Evolutionary conservation across 2,888 invertebrate genomes (phyloP).

Genomic region (Meganola albula): DNA sequence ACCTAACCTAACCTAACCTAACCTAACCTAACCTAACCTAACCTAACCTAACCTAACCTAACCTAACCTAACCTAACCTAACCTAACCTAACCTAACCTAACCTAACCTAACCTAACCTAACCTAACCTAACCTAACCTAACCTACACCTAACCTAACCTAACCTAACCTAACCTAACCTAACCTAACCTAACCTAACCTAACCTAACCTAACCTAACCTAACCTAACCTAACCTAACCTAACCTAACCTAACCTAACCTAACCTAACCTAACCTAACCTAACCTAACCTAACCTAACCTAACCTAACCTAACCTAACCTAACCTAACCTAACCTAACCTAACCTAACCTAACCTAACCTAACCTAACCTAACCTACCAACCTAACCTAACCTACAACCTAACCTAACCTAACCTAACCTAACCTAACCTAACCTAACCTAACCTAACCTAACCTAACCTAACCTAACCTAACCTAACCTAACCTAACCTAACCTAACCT

Average conservation of each 20-base stretch:
- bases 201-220: no score
- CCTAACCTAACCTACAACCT: neutral
- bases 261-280: neutral
- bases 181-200: no score
- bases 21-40: neutral
- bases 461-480: neutral
- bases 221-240: no score
- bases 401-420: constrained; percentile 10
- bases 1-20: neutral
- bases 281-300: neutral
- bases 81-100: constrained; percentile 9
- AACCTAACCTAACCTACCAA: neutral
- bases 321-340: neutral
- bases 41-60: neutral
- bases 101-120: no score
- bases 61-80: constrained; percentile 9
- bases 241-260: neutral
- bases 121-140: no score
- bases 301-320: constrained; percentile 10
- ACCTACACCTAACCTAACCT: neutral
- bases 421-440: neutral
- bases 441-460: neutral
- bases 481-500: neutral
- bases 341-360: no score
- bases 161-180: neutral